phyloP scores from a whole-genome alignment of 2,797 vertebrate genomes.

The Pseudochirops corinnae region DNA sequence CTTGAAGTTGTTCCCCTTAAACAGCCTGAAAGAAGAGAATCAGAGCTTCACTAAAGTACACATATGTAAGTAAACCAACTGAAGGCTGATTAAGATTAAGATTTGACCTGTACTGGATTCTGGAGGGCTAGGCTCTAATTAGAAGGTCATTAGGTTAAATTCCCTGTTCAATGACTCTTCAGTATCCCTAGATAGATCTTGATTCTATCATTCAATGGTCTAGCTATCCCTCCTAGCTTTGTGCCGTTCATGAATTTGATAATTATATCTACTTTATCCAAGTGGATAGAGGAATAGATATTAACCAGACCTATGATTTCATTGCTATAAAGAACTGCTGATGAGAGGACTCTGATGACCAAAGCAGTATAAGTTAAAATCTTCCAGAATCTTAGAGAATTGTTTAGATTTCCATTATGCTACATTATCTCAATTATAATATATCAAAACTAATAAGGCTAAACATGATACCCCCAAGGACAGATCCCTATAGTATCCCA shows the following conservation, averaged over 20 bases:
- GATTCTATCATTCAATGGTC: not conserved
- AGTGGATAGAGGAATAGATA: not conserved
- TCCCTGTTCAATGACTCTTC: not conserved
- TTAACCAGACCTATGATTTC: not conserved
- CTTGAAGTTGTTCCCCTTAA: not conserved
- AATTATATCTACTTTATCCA: not conserved
- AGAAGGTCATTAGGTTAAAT: not conserved
- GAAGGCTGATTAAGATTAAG: not conserved
- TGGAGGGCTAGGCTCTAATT: not conserved
- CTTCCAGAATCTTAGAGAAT: not conserved
- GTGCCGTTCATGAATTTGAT: not conserved
- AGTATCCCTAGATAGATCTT: not conserved
- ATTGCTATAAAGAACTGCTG: not conserved
- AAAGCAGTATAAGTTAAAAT: not conserved
- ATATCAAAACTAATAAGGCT: not conserved
- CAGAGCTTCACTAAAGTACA: not conserved
- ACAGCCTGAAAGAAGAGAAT: not conserved
- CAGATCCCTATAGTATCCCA: not conserved
- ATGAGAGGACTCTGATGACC: not conserved
- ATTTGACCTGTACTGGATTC: not conserved
- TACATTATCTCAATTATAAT: not conserved
- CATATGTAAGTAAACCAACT: not conserved
- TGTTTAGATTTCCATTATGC: not conserved
- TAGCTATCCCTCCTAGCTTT: not conserved
- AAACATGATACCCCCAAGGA: not conserved